Percentiles rank a stretch among this genome's conserved stretches.
phyloP scores from a whole-genome alignment of 2,113 vertebrate species.

The Gila orcuttii region DNA sequence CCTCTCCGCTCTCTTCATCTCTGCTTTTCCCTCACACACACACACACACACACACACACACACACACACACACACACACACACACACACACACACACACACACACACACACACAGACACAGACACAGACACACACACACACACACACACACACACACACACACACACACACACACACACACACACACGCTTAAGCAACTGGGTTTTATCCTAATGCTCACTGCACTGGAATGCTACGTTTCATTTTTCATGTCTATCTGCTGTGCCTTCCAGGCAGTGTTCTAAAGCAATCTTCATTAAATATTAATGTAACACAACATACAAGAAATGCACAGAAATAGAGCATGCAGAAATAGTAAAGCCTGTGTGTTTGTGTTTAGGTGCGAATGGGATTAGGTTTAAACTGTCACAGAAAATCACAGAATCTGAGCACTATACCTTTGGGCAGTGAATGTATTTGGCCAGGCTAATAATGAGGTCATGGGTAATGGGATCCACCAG shows the following conservation, averaged over 20 bases:
- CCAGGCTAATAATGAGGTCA: slow-evolving; percentile 96
- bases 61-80: slow-evolving; percentile 29
- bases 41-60: slow-evolving; percentile 20
- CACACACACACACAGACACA: slow-evolving; percentile 26
- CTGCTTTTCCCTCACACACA: slow-evolving; percentile 7
- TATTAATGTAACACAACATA: background rate
- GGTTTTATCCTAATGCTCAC: slow-evolving; percentile 12
- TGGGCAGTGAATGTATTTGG: slow-evolving; percentile 94
- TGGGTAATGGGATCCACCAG: slow-evolving; percentile 98
- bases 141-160: too few relatives aligned
- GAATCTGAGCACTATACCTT: slow-evolving; percentile 46
- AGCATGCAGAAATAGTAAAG: background rate
- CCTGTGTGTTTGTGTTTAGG: background rate
- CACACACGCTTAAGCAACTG: slow-evolving; percentile 3
- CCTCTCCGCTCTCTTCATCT: slow-evolving; percentile 19
- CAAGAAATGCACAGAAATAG: slow-evolving; percentile 1
- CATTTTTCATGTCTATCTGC: slow-evolving; percentile 1
- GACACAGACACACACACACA: too few relatives aligned
- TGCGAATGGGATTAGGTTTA: slow-evolving; percentile 29
- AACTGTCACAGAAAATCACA: slow-evolving; percentile 11
- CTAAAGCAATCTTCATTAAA: slow-evolving; percentile 11
- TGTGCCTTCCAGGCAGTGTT: background rate
- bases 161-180: background rate
- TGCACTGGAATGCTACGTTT: slow-evolving; percentile 42
- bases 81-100: slow-evolving; percentile 19